phyloP scores from a whole-genome alignment of 2,113 vertebrate genomes.

The Nesogale talazaci region DNA sequence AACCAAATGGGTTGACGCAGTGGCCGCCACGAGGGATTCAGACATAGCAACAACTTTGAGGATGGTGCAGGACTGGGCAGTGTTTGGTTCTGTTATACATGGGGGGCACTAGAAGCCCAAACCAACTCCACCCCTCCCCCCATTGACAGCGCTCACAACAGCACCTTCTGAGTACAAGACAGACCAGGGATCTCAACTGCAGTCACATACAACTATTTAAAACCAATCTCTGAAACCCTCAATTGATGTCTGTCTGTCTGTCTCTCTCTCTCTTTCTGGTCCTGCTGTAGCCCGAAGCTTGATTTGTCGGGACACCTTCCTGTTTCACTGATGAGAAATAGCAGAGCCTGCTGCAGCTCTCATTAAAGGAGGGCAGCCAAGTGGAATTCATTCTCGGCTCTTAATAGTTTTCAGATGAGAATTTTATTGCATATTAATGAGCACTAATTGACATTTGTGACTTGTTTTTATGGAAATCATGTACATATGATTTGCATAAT shows the following conservation, averaged over 20 bases:
- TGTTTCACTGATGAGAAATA: conserved; percentile 34
- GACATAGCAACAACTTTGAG: too few species aligned
- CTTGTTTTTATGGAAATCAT: conserved; percentile 69
- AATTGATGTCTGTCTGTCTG: neutral
- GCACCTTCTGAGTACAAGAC: neutral
- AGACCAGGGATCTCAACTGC: neutral
- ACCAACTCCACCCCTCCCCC: too few species aligned
- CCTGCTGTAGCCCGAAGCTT: conserved; percentile 16
- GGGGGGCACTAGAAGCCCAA: too few species aligned
- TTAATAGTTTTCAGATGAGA: conserved; percentile 49
- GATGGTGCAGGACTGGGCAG: too few species aligned
- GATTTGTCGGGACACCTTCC: conserved; percentile 8
- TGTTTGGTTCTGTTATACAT: too few species aligned
- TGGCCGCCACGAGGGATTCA: too few species aligned
- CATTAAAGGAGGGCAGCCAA: conserved; percentile 68
- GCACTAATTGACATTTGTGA: conserved; percentile 72
- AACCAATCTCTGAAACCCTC: neutral
- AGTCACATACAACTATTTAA: conserved; percentile 3
- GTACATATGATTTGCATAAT: conserved; percentile 38
- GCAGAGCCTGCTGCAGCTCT: conserved; percentile 24
- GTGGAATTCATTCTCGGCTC: conserved; percentile 78
- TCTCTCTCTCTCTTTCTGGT: neutral
- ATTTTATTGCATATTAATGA: conserved; percentile 85
- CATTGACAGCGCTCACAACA: too few species aligned
- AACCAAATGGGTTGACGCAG: too few species aligned